Conservation (phyloP, 2,888 invertebrate genomes). For the Chaitophorus viminalis region DNA sequence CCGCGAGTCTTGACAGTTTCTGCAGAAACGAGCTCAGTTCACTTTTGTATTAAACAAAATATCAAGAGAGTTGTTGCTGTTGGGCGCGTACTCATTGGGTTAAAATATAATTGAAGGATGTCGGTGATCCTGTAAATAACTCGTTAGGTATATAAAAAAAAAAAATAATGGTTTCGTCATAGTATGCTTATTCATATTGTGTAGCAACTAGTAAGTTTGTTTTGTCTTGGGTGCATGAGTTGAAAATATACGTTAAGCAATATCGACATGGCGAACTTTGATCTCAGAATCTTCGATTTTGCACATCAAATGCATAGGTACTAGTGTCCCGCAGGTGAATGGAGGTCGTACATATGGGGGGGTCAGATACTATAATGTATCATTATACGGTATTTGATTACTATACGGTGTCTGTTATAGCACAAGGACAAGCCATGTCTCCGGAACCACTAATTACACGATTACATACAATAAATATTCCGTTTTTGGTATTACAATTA, state of each 20-base stretch:
- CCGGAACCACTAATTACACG: conserved; percentile 38
- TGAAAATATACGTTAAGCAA: conserved; percentile 8
- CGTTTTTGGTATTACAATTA: neutral
- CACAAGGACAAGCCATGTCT: conserved; percentile 45
- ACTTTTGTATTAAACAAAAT: neutral
- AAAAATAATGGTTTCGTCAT: neutral
- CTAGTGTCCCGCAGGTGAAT: neutral
- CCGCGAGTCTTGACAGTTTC: conserved; percentile 23
- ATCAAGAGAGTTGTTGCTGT: neutral
- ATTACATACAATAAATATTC: conserved; percentile 3
- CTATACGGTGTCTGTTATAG: conserved; percentile 37
- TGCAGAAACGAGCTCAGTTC: neutral
- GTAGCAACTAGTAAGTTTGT: neutral
- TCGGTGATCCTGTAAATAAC: neutral
- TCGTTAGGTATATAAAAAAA: conserved; percentile 1
- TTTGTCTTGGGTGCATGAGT: neutral
- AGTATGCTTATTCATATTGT: neutral
- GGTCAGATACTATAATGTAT: conserved; percentile 23
- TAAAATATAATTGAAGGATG: conserved; percentile 11
- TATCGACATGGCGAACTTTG: conserved; percentile 31
- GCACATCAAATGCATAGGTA: neutral
- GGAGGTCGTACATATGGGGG: conserved; percentile 26
- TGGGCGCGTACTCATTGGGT: neutral
- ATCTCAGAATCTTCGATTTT: conserved; percentile 36
- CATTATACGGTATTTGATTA: conserved; percentile 54